These are phyloP conservation scores for Hydropsyche tenuis DNA, from an alignment of 1,140 invertebrate species.

Conservation along the genomic window DNA sequence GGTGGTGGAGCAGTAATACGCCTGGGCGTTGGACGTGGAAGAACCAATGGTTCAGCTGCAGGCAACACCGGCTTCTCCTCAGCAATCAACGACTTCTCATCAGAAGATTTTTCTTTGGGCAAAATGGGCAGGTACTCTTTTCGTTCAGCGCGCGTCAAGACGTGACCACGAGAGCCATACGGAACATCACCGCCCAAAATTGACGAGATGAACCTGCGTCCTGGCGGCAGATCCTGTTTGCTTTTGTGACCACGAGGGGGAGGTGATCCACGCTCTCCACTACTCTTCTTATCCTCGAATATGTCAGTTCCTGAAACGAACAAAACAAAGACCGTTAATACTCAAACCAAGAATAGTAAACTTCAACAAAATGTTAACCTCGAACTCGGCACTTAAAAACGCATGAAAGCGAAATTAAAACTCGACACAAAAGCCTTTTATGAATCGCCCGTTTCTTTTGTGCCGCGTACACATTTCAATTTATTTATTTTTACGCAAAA, in stretches of 20 bases:
- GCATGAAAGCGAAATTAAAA: neutral
- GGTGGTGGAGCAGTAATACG: slow-evolving; percentile 59
- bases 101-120: slow-evolving; percentile 55
- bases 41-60: slow-evolving; percentile 56
- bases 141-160: slow-evolving; percentile 77
- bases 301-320: slow-evolving; percentile 60
- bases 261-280: slow-evolving; percentile 37
- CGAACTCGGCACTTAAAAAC: neutral
- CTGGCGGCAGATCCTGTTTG: slow-evolving; percentile 52
- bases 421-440: neutral
- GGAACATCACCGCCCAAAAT: slow-evolving; percentile 78
- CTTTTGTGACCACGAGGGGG: slow-evolving; percentile 57
- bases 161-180: slow-evolving; percentile 74
- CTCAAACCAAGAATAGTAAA: neutral
- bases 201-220: slow-evolving; percentile 77
- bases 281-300: slow-evolving; percentile 57
- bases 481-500: no score
- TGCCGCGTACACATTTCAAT: no score
- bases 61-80: slow-evolving; percentile 58
- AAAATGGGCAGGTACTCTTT: slow-evolving; percentile 77
- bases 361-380: neutral
- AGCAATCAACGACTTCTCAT: slow-evolving; percentile 58
- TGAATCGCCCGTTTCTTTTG: no score
- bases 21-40: slow-evolving; percentile 61
- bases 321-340: neutral